A percentile compares a stretch with the other conserved stretches of the same genome.
These are phyloP conservation scores for Mayetiola destructor DNA, from an alignment of 2,888 invertebrate genomes.

Conservation along the genomic window DNA sequence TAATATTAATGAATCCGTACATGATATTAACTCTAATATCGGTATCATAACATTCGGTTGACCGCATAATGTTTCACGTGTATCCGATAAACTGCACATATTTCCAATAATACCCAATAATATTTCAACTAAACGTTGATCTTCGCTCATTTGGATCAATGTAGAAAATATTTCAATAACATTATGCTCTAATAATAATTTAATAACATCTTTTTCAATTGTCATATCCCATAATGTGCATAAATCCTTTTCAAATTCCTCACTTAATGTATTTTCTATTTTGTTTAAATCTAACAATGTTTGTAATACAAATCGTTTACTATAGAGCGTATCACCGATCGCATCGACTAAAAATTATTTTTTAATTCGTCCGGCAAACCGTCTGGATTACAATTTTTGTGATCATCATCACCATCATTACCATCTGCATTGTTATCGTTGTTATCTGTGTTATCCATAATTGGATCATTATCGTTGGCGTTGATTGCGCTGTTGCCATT, in stretches of 20 bases:
- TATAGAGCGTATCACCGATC: slow-evolving; percentile 67
- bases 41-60: slow-evolving; percentile 43
- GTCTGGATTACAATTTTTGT: slow-evolving; percentile 2
- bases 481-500: background rate
- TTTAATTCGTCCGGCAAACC: slow-evolving; percentile 1
- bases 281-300: slow-evolving; percentile 48
- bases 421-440: too few relatives aligned
- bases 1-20: slow-evolving; percentile 55
- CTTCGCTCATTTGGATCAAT: slow-evolving; percentile 45
- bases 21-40: slow-evolving; percentile 42
- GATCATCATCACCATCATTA: background rate
- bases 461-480: background rate
- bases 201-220: slow-evolving; percentile 57
- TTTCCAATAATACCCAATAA: slow-evolving; percentile 72
- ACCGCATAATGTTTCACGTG: slow-evolving; percentile 42
- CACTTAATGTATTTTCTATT: slow-evolving; percentile 38
- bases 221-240: slow-evolving; percentile 79
- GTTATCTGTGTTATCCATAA: background rate
- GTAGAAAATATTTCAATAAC: slow-evolving; percentile 40
- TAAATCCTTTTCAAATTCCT: slow-evolving; percentile 54
- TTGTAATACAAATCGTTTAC: slow-evolving; percentile 57
- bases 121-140: slow-evolving; percentile 59
- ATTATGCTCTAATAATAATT: slow-evolving; percentile 51
- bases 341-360: slow-evolving; percentile 44
- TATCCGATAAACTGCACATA: slow-evolving; percentile 54